Base-by-base conservation (phyloP, 2,888 invertebrate species). In the Chromoteleia sp. region DNA sequence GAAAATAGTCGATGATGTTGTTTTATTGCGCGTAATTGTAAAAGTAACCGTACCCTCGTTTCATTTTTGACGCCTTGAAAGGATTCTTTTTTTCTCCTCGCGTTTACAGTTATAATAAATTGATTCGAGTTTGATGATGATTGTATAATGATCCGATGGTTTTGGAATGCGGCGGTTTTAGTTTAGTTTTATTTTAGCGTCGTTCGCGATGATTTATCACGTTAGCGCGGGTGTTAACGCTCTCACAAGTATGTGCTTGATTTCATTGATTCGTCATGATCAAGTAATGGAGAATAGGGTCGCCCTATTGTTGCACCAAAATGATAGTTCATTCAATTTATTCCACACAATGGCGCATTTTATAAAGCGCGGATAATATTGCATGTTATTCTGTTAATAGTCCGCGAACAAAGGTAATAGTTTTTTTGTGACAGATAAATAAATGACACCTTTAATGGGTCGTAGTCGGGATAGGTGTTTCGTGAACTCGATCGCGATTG, bases 201-300 rank as follows among this genome's bases (percentile, higher is more conserved):
- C 48, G 39, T 52, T 21, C 19, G 17, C 41, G 36, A 68, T 76
- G 77, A 70, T 77, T 70, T 70, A 78, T 78, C 41, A 30, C 25
- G 61, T 54, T 67, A 21, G 48, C 15, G 56, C 58, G 84, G 61
- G 83, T 88, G 89, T 86, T 85, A 82, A 63, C 85, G 84, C 88
- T 89, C 89, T 83, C 88, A 88, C 87, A 88, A 83, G 48, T 85
- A 83, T 87, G 87, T 89, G 88, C 71, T 82, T 76, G 86, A 85
- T 89, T 88, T 86, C 89, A 87, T 80, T 87, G 88, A 89, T 89
- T 89, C 87, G 89, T 89, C 88, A 89, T 87, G 87, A 86, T 86
- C 86, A 76, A 56, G 76, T 43, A 73, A 78, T 30, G 65, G 58
- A 78, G 67, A 70, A 73, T 52, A 71, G 82, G 78, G 82, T 63